A percentile compares a stretch with the other conserved stretches of the same genome.
These are phyloP conservation scores for Mesorhabditis sp. DNA, from an alignment of 2,888 invertebrate genomes.

Conservation along the genomic window DNA sequence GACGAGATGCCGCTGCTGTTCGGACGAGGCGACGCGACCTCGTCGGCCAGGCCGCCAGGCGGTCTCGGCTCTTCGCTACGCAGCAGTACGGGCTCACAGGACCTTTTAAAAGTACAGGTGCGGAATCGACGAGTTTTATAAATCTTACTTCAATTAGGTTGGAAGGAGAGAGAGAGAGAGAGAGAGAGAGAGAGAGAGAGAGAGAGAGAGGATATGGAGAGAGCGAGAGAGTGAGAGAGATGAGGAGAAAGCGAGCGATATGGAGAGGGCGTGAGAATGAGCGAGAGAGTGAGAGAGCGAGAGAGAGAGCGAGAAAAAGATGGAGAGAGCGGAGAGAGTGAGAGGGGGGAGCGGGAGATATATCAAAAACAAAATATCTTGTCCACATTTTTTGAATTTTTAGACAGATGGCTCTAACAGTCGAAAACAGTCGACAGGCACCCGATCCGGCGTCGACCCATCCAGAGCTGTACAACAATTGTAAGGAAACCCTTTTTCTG, in stretches of 20 bases:
- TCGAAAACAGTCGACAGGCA: neutral
- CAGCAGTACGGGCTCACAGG: neutral
- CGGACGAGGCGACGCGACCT: neutral
- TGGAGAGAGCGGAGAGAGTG: no score
- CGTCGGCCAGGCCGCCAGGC: neutral
- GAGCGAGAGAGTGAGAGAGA: no score
- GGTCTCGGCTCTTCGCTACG: neutral
- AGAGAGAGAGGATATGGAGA: no score
- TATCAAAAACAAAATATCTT: no score
- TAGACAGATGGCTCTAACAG: neutral
- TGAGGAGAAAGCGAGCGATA: no score
- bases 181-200: no score
- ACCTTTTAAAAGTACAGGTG: neutral
- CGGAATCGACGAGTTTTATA: neutral
- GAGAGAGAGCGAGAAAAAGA: no score
- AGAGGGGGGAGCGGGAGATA: no score
- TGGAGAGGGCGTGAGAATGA: no score
- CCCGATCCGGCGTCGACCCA: neutral
- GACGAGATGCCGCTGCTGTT: neutral
- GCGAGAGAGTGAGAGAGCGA: no score
- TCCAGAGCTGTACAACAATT: neutral
- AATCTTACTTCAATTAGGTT: no score
- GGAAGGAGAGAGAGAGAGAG: no score
- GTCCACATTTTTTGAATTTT: neutral
- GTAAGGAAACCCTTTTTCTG: neutral